Conservation (phyloP, 2,113 vertebrate species). For the Pluvialis apricaria region DNA sequence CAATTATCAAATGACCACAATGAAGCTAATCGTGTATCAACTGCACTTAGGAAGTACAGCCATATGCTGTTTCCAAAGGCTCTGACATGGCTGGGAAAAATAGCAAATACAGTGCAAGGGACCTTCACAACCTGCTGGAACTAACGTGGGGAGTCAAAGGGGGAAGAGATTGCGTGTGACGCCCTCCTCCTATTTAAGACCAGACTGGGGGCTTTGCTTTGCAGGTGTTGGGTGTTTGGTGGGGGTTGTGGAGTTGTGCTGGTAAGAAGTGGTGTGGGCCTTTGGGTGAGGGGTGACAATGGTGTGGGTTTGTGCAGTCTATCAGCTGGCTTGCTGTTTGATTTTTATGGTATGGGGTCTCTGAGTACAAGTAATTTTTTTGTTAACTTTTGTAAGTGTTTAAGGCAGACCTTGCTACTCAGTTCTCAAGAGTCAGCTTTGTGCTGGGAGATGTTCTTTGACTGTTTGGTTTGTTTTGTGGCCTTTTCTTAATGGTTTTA, state of each 20-base stretch:
- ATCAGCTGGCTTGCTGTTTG: not conserved
- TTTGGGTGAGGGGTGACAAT: not conserved
- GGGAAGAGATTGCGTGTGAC: not conserved
- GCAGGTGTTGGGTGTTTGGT: not conserved
- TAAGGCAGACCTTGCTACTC: not conserved
- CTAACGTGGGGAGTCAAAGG: not conserved
- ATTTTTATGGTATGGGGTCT: not conserved
- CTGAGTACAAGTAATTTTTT: not conserved
- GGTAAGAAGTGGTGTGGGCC: not conserved
- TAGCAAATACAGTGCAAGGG: fast-evolving
- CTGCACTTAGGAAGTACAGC: not conserved
- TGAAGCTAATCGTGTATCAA: not conserved
- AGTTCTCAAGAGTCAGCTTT: not conserved
- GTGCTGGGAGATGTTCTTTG: not conserved
- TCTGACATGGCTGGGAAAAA: not conserved
- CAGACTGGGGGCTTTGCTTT: fast-evolving
- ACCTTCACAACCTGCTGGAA: not conserved
- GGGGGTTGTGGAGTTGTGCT: not conserved
- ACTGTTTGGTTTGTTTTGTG: not conserved
- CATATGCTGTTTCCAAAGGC: not conserved
- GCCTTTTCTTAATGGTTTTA: not conserved
- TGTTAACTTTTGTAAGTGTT: not conserved
- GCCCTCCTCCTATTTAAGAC: constrained; percentile 23
- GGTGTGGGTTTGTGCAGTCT: not conserved
- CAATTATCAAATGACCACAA: not conserved